Evolutionary conservation across 2,113 vertebrate genomes (phyloP), one percentile per base, ranked within the genome.

Genomic region (Phasianus colchicus): DNA sequence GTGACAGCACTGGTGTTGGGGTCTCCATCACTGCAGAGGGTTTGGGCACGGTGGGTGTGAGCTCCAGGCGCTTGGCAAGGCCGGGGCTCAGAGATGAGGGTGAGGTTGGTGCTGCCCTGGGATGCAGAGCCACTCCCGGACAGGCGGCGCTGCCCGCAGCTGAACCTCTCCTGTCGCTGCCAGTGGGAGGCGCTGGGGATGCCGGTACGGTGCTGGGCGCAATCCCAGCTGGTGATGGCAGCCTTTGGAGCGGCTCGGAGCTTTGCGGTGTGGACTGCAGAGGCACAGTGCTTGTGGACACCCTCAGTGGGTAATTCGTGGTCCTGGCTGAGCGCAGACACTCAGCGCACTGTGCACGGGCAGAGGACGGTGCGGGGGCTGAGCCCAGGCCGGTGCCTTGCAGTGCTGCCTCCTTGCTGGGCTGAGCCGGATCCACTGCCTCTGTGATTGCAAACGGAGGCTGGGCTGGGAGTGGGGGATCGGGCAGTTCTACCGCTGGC

Each of bases 311-410:
- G 60, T 65, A 1, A 3, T 18, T 75, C 11, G 17, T 17, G 58
- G 69, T 61, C 42, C 64, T 7, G 43, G 82, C 30, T 11, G 79
- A 45, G 45, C 0, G 30, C 10, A 18, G 50, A 52, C 83, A n/a
- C 3, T 20, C 73, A 1, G 7, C 1, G 66, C 71, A 45, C 1
- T 38, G 87, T 3, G 24, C 6, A 0, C 0, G 65, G 55, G 8
- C n/a, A 45, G 83, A 45, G 64, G 83, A 54, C 14, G 72, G 17
- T 1, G 47, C 25, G 24, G 75, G 11, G 42, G 4, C 52, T 3
- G 38, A 73, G 48, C 72, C 75, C 11, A 17, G 58, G 38, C 2
- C 34, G 40, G 52, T 7, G 22, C 27, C 32, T 32, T 48, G 82
- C 43, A 29, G 42, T 2, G 3, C 19, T 29, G 9, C 32, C 2